Percentiles rank a stretch among this genome's conserved stretches.
These are phyloP conservation scores for Drosophila asahinai DNA, from an alignment of 1,140 invertebrate genomes.

Conservation along the genomic window DNA sequence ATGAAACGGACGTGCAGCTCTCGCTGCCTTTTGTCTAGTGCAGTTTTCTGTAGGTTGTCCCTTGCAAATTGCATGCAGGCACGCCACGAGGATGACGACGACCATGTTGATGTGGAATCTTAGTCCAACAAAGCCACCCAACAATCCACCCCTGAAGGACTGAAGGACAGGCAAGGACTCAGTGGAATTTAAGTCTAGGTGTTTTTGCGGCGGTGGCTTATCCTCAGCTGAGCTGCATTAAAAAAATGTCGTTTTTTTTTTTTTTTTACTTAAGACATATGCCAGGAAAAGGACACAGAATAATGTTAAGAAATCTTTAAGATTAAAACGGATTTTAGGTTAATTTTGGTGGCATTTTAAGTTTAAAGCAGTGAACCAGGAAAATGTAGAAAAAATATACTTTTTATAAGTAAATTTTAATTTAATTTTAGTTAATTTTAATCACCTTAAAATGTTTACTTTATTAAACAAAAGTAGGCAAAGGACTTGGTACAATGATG, in stretches of 20 bases:
- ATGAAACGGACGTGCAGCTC: slow-evolving; percentile 52
- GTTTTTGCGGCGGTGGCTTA: slow-evolving; percentile 38
- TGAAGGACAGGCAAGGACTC: slow-evolving; percentile 36
- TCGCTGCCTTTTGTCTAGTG: slow-evolving; percentile 47
- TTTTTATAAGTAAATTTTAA: no score
- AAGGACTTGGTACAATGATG: no score
- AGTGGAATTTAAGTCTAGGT: slow-evolving; percentile 39
- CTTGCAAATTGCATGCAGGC: slow-evolving; percentile 63
- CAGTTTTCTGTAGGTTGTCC: slow-evolving; percentile 39
- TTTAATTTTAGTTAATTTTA: no score
- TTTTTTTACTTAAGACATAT: slow-evolving; percentile 32
- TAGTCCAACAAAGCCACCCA: slow-evolving; percentile 5
- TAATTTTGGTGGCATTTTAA: neutral
- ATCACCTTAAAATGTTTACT: no score
- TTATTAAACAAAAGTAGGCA: no score
- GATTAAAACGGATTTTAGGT: neutral
- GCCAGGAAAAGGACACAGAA: slow-evolving; percentile 2
- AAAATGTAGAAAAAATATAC: no score
- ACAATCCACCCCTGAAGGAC: neutral
- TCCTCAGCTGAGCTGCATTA: slow-evolving; percentile 22
- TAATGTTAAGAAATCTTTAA: slow-evolving; percentile 7
- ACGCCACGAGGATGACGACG: slow-evolving; percentile 55
- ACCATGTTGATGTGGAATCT: slow-evolving; percentile 48
- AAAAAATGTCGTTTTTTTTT: neutral
- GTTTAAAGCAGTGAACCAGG: neutral